Percentiles rank a stretch among this genome's conserved stretches.
Evolutionary conservation across 2,797 vertebrate genomes (phyloP).

Genomic region (Chelon auratus): DNA sequence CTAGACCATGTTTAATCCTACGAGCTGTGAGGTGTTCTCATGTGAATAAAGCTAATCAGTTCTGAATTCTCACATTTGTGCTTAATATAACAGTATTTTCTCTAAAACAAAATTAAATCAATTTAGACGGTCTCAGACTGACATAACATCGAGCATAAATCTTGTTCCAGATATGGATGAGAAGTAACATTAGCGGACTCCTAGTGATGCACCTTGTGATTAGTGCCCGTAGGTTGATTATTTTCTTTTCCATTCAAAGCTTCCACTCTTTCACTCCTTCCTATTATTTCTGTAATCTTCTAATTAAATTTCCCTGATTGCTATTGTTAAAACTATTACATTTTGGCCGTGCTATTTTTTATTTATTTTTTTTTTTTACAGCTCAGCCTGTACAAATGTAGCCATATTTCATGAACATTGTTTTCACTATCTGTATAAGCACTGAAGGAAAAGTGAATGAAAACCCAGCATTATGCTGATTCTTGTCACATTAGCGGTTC

Average conservation of each 20-base stretch:
- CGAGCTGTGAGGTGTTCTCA: too few species aligned
- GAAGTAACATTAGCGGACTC: too few species aligned
- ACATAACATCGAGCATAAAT: too few species aligned
- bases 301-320: background rate
- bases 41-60: too few species aligned
- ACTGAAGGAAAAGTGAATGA: background rate
- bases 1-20: background rate
- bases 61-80: too few species aligned
- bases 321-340: background rate
- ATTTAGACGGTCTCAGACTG: background rate
- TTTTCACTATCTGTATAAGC: background rate
- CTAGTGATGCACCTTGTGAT: too few species aligned
- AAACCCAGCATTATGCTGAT: background rate
- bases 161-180: too few species aligned
- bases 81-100: background rate
- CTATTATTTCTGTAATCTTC: background rate
- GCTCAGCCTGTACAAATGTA: background rate
- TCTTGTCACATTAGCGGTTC: conserved; percentile 1
- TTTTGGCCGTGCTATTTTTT: background rate
- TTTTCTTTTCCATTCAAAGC: too few species aligned
- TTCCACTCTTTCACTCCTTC: background rate
- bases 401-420: background rate
- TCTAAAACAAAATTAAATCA: background rate
- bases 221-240: too few species aligned
- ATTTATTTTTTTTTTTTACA: background rate